Base-by-base conservation (phyloP, 2,113 vertebrate species). In the Prinia subflava region DNA sequence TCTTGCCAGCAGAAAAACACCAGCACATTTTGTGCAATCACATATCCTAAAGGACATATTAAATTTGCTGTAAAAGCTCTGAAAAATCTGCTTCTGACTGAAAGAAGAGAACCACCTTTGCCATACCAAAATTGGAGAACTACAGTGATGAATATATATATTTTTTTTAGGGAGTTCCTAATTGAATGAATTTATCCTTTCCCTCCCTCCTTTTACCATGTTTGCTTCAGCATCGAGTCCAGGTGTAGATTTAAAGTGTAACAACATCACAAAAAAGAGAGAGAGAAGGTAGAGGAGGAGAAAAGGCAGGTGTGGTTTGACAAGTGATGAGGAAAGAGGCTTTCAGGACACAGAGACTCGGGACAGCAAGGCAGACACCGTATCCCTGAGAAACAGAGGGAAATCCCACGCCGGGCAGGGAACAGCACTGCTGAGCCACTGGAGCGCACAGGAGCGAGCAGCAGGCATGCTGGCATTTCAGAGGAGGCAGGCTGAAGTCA, bases 401-500 rank as follows among this genome's bases (percentile, higher is more conserved):
- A 92, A 96, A 89, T 81, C 60, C 39, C 86, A 93, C 31, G 28
- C 52, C 56, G 83, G 39, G 19, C 68, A 88, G 71, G 55, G 68
- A 93, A 30, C 64, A 81, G 83, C 80, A 33, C 33, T 90, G 79
- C 52, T 46, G 83, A 95, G 81, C 75, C 83, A 65, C 57, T 30
- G 60, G 80, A 76, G 69, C 25, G 7, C 68, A 60, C 62, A 77
- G 53, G 71, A 90, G 44, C 18, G 23, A 86, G 83, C 56, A 84
- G 65, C 69, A 95, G 89, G 89, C 91, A 91, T 6, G 71, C 71
- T 96, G 92, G 90, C 68, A 83, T 78, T 90, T 83, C 88, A 83
- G 50, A 74, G 74, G 67, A 92, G 68, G 46, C 78, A 78, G 64
- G 60, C 85, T 96, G 93, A 96, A 96, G 93, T 94, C 95, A 89